Evolutionary conservation across 2,888 invertebrate species (phyloP).

Genomic region (Eristalis intricaria): DNA sequence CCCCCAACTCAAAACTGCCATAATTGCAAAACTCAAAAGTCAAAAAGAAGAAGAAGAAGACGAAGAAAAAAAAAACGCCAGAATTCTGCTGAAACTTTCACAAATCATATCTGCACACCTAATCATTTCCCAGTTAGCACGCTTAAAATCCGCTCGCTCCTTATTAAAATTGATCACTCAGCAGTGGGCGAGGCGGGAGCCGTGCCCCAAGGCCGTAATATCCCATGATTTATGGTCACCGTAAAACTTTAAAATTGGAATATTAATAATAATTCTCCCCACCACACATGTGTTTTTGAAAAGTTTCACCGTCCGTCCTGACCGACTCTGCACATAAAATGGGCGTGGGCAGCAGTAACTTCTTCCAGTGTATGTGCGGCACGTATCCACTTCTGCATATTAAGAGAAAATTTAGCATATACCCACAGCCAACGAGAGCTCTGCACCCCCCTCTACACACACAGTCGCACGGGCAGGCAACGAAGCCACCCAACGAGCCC

Average conservation of each 20-base stretch:
- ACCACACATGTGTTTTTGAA: constrained; percentile 47
- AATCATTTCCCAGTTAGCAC: background rate
- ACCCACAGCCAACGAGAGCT: constrained; percentile 38
- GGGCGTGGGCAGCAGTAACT: constrained; percentile 58
- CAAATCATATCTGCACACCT: constrained; percentile 1
- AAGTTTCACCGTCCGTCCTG: background rate
- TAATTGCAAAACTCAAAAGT: background rate
- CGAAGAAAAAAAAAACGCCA: background rate
- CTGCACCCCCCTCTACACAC: constrained; percentile 21
- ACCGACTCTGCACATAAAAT: constrained; percentile 28
- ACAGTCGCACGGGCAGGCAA: background rate
- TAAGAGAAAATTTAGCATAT: constrained; percentile 59
- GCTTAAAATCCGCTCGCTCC: constrained; percentile 2
- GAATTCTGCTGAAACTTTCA: constrained; percentile 1
- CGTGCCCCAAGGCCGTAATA: constrained; percentile 30
- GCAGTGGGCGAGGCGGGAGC: constrained; percentile 3
- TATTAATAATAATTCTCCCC: constrained; percentile 62
- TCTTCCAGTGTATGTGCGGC: constrained; percentile 4
- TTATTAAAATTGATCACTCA: constrained; percentile 45
- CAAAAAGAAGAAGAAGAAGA: background rate
- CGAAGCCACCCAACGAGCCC: background rate
- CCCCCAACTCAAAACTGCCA: background rate
- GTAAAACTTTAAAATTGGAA: constrained; percentile 70
- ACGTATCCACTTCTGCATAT: constrained; percentile 60
- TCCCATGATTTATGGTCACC: constrained; percentile 52